Evolutionary conservation across 2,113 vertebrate species (phyloP).

Genomic region (Chrysochloris asiatica): DNA sequence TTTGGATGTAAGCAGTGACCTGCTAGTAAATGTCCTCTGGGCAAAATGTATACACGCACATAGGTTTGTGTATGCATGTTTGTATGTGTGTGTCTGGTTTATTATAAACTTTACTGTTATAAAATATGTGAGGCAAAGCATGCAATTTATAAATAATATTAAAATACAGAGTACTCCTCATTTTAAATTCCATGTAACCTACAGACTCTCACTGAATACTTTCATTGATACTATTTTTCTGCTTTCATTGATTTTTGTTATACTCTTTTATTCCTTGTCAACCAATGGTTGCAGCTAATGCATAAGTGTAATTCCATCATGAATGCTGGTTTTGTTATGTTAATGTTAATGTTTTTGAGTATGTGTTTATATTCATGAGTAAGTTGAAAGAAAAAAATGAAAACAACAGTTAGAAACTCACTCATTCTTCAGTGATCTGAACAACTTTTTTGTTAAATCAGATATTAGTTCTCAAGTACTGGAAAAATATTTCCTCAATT

Average conservation of each 20-base stretch:
- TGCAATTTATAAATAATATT: background rate
- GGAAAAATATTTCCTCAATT: background rate
- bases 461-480: constrained; percentile 5
- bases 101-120: too few relatives aligned
- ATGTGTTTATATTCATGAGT: constrained; percentile 12
- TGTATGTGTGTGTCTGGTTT: background rate
- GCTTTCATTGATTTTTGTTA: constrained; percentile 39
- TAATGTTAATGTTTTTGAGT: too few relatives aligned
- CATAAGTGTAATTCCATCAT: background rate
- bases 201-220: constrained; percentile 35
- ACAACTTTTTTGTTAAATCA: background rate
- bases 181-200: background rate
- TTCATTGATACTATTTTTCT: background rate
- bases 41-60: background rate
- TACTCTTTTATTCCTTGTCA: constrained; percentile 34
- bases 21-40: constrained; percentile 22
- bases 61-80: too few relatives aligned
- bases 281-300: constrained; percentile 44
- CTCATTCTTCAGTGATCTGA: background rate
- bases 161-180: constrained; percentile 24
- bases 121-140: background rate
- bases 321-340: too few relatives aligned
- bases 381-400: background rate
- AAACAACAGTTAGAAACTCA: background rate
- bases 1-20: background rate